These are phyloP conservation scores for Drosophila greeni DNA, from an alignment of 2,888 invertebrate genomes.

Conservation along the genomic window DNA sequence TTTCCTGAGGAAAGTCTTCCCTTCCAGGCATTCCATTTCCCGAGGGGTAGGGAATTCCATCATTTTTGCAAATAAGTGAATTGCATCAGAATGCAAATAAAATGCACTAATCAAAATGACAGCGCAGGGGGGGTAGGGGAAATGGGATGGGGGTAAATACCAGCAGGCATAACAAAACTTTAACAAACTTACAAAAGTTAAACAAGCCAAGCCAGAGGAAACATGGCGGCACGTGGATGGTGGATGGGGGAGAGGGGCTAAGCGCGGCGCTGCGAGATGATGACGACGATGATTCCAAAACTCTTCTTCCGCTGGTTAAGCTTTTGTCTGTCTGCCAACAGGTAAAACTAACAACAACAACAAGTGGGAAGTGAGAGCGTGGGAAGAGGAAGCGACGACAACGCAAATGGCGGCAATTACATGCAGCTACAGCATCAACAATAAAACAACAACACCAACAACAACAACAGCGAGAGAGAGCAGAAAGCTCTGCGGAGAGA, in stretches of 20 bases:
- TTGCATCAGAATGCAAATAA: conserved; percentile 63
- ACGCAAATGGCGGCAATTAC: conserved; percentile 72
- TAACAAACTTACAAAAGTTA: conserved; percentile 65
- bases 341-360: conserved; percentile 45
- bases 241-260: background rate
- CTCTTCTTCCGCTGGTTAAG: conserved; percentile 43
- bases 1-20: too few relatives aligned
- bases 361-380: conserved; percentile 7
- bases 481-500: background rate
- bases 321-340: conserved; percentile 39
- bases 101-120: conserved; percentile 67
- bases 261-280: conserved; percentile 23
- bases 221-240: background rate
- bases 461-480: background rate
- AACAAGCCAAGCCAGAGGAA: conserved; percentile 24
- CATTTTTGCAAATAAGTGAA: conserved; percentile 36
- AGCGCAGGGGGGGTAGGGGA: background rate
- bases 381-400: conserved; percentile 48
- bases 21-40: background rate
- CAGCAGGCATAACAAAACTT: conserved; percentile 63
- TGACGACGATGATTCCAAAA: conserved; percentile 59
- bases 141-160: conserved; percentile 24
- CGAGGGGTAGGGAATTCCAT: background rate
- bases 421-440: conserved; percentile 49
- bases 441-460: conserved; percentile 35